A percentile compares a stretch with the other conserved stretches of the same genome.
These are phyloP conservation scores for Gymnopithys bicolor DNA, from an alignment of 2,797 vertebrate genomes.

Conservation along the genomic window DNA sequence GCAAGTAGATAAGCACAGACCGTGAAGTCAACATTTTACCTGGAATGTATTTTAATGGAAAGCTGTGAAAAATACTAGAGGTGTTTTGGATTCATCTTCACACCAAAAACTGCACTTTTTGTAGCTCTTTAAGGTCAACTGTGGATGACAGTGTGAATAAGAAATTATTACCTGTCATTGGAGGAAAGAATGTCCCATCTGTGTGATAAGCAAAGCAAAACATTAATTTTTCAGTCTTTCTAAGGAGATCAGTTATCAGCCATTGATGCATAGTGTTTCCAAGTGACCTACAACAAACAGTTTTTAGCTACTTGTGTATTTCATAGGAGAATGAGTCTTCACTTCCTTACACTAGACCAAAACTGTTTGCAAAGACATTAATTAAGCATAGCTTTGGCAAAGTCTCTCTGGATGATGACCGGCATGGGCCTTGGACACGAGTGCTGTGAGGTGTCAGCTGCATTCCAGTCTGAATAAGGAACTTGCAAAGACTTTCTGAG, in stretches of 20 bases:
- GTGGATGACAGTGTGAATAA: neutral
- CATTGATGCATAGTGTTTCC: neutral
- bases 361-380: neutral
- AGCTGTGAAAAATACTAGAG: neutral
- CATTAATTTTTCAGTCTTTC: neutral
- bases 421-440: neutral
- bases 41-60: neutral
- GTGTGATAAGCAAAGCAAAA: neutral
- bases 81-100: neutral
- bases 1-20: neutral
- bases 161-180: neutral
- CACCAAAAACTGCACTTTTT: neutral
- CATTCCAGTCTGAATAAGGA: neutral
- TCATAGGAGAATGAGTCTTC: neutral
- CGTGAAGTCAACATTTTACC: neutral
- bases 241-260: neutral
- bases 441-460: neutral
- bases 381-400: neutral
- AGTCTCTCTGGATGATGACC: neutral
- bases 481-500: slow-evolving; percentile 78
- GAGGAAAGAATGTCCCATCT: neutral
- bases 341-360: neutral
- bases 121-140: neutral
- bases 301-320: neutral
- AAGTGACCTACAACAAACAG: neutral